Evolutionary conservation across 1,140 invertebrate genomes (phyloP).

Genomic region (Ceratitis capitata): DNA sequence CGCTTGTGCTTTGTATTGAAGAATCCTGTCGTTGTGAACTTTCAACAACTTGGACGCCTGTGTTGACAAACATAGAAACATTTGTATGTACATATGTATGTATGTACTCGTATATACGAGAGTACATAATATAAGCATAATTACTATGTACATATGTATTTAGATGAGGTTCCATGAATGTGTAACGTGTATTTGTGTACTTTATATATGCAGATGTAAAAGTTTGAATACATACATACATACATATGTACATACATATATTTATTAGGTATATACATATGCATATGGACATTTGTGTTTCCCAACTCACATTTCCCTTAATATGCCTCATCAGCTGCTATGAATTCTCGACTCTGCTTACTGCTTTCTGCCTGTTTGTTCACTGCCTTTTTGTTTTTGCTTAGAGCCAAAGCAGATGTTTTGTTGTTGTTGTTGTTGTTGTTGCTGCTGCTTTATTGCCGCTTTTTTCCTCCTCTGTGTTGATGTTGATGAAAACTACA

Average conservation of each 20-base stretch:
- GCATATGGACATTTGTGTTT: background rate
- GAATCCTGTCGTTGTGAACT: background rate
- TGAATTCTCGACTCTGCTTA: background rate
- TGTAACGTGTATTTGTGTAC: too few species aligned
- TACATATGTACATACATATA: background rate
- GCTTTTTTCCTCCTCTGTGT: too few species aligned
- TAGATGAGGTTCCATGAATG: background rate
- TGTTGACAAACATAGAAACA: background rate
- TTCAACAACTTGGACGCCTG: background rate
- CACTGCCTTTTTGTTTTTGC: background rate
- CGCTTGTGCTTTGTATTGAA: background rate
- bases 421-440: background rate
- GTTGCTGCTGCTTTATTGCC: too few species aligned
- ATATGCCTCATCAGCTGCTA: conserved; percentile 8
- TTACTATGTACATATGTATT: background rate
- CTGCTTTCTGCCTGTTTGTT: too few species aligned
- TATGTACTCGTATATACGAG: too few species aligned
- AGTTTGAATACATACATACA: background rate
- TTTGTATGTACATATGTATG: background rate
- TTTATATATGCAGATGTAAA: background rate
- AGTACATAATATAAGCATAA: background rate
- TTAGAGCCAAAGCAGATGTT: background rate
- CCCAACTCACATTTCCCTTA: background rate
- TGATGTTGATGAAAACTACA: background rate
- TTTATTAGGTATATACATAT: background rate